Conservation (phyloP, 2,113 vertebrate species). For the Spea bombifrons region DNA sequence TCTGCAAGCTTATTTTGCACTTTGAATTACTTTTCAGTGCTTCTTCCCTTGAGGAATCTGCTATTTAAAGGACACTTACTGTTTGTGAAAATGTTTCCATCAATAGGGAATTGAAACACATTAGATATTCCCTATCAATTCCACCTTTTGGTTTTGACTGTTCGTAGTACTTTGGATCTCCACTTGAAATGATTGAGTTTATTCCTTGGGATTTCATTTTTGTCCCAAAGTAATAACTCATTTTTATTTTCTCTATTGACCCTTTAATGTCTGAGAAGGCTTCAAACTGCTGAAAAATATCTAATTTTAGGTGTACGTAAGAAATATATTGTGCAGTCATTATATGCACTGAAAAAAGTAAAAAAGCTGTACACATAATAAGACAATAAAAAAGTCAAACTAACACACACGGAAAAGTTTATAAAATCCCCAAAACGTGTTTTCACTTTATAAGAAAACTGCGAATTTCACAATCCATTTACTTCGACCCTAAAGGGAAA, state of each 20-base stretch:
- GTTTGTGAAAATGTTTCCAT: slow-evolving; percentile 8
- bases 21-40: slow-evolving; percentile 10
- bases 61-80: neutral
- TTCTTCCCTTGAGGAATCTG: neutral
- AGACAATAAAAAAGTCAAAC: no score
- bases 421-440: no score
- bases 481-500: no score
- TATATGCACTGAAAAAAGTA: no score
- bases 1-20: neutral
- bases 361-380: no score
- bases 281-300: neutral
- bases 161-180: slow-evolving; percentile 10
- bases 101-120: slow-evolving; percentile 4
- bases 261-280: neutral
- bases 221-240: slow-evolving; percentile 2
- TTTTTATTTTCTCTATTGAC: slow-evolving; percentile 16
- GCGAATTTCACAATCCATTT: no score
- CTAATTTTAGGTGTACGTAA: no score
- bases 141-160: slow-evolving; percentile 17
- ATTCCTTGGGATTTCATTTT: slow-evolving; percentile 16
- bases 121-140: slow-evolving; percentile 6
- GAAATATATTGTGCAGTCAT: no score
- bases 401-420: no score
- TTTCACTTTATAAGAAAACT: no score
- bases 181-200: neutral